These are phyloP conservation scores for Mantis religiosa DNA, from an alignment of 2,888 invertebrate genomes.

Conservation along the genomic window DNA sequence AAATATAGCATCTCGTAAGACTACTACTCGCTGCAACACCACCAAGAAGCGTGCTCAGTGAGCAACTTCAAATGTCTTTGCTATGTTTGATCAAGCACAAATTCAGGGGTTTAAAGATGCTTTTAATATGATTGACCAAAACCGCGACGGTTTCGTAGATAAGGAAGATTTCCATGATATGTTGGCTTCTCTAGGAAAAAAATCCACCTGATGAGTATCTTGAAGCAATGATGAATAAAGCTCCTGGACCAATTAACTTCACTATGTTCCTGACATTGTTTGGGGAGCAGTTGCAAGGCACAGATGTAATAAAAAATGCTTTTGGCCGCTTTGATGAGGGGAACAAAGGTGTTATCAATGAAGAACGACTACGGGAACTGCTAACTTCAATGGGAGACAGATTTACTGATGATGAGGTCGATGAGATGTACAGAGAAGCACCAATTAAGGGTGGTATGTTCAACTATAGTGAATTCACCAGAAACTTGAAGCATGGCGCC, in stretches of 20 bases:
- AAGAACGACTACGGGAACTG: slow-evolving; percentile 91
- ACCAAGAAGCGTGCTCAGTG: slow-evolving; percentile 97
- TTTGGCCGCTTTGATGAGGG: slow-evolving; percentile 99
- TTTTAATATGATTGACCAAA: slow-evolving; percentile 99
- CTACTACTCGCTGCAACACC: slow-evolving; percentile 90
- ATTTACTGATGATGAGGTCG: slow-evolving; percentile 48
- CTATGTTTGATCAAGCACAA: slow-evolving; percentile 99
- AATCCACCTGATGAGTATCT: slow-evolving; percentile 94
- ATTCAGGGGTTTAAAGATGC: slow-evolving; percentile 99
- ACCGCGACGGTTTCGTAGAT: slow-evolving; percentile 97
- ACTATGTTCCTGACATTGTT: slow-evolving; percentile 99
- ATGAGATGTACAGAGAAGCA: slow-evolving; percentile 98
- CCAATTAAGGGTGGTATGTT: slow-evolving; percentile 93
- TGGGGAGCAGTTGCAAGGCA: slow-evolving; percentile 96
- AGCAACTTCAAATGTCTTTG: slow-evolving; percentile 98
- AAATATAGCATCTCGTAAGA: slow-evolving; percentile 91
- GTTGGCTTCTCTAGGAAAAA: slow-evolving; percentile 95
- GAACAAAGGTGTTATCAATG: slow-evolving; percentile 85
- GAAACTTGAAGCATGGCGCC: slow-evolving; percentile 97
- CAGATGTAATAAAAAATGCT: slow-evolving; percentile 98
- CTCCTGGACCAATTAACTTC: slow-evolving; percentile 97
- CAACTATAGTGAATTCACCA: slow-evolving; percentile 97
- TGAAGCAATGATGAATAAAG: slow-evolving; percentile 98
- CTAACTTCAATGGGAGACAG: slow-evolving; percentile 97
- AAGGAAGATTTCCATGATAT: slow-evolving; percentile 99